A percentile compares a stretch with the other conserved stretches of the same genome.
phyloP scores from a whole-genome alignment of 2,888 invertebrate genomes.

The Campoplex capitator region DNA sequence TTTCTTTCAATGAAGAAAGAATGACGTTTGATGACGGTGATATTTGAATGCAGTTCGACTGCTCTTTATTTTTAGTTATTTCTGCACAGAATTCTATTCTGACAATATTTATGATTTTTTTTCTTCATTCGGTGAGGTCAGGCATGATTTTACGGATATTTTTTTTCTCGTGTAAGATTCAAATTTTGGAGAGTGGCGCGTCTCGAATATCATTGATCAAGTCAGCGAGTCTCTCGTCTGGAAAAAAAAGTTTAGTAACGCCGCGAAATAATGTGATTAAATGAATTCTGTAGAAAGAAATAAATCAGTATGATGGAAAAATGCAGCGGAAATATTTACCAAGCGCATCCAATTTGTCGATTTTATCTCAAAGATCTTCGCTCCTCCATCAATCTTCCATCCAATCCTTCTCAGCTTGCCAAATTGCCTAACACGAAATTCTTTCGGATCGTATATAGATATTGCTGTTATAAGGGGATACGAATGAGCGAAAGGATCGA shows the following conservation, averaged over 20 bases:
- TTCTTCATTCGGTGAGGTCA: not conserved
- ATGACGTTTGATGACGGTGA: not conserved
- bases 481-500: slow-evolving; percentile 18
- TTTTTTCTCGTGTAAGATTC: not conserved
- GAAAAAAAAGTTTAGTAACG: not conserved
- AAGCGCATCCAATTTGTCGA: slow-evolving; percentile 41
- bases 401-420: slow-evolving; percentile 51
- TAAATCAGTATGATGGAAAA: not conserved
- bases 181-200: not conserved
- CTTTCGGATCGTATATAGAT: slow-evolving; percentile 18
- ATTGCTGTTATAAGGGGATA: not conserved
- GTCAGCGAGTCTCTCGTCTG: not conserved
- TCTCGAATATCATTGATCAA: not conserved
- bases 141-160: not conserved
- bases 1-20: too few species aligned
- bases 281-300: not conserved
- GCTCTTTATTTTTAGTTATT: not conserved
- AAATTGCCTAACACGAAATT: slow-evolving; percentile 58
- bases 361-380: slow-evolving; percentile 25
- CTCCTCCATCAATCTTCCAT: slow-evolving; percentile 61
- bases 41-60: not conserved
- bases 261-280: not conserved
- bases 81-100: not conserved
- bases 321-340: slow-evolving; percentile 23
- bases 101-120: not conserved